Percentiles rank a stretch among this genome's conserved stretches.
Evolutionary conservation across 2,113 vertebrate species (phyloP).

Genomic region (Xenopus laevis): DNA sequence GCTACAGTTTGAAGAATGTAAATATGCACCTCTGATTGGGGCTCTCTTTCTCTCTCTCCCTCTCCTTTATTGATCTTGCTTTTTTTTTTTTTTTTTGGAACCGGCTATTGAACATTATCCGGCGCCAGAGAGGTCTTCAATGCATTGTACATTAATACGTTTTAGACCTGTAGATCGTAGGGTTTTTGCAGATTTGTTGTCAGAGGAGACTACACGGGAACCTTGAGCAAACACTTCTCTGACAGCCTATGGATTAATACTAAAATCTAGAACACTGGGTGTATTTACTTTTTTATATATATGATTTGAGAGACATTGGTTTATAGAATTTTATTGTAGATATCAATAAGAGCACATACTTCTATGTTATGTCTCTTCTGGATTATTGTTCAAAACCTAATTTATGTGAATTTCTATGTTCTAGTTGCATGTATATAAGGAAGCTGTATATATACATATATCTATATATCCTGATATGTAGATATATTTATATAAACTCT

Average conservation of each 20-base stretch:
- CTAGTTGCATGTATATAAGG: conserved; percentile 75
- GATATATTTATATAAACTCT: conserved; percentile 42
- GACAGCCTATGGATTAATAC: conserved; percentile 47
- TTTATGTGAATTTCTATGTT: conserved; percentile 95
- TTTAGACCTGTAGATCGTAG: neutral
- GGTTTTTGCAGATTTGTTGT: conserved; percentile 4
- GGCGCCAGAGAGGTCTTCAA: conserved; percentile 51
- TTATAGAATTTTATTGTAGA: conserved; percentile 92
- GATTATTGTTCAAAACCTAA: conserved; percentile 91
- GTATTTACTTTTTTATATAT: conserved; percentile 59
- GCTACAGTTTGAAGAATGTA: conserved; percentile 99
- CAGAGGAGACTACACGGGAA: neutral
- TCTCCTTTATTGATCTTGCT: conserved; percentile 62
- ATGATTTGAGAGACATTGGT: conserved; percentile 69
- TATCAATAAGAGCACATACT: conserved; percentile 84
- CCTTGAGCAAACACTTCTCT: conserved; percentile 31
- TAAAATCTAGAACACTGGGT: conserved; percentile 71
- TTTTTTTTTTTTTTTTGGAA: conserved; percentile 58
- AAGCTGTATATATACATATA: conserved; percentile 61
- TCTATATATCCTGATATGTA: conserved; percentile 22
- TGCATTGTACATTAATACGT: neutral
- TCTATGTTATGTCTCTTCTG: conserved; percentile 92
- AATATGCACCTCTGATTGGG: conserved; percentile 85
- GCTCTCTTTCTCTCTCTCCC: conserved; percentile 61
- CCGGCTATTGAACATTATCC: conserved; percentile 51